phyloP scores from a whole-genome alignment of 2,113 vertebrate species.

The Oreochromis spilurus region DNA sequence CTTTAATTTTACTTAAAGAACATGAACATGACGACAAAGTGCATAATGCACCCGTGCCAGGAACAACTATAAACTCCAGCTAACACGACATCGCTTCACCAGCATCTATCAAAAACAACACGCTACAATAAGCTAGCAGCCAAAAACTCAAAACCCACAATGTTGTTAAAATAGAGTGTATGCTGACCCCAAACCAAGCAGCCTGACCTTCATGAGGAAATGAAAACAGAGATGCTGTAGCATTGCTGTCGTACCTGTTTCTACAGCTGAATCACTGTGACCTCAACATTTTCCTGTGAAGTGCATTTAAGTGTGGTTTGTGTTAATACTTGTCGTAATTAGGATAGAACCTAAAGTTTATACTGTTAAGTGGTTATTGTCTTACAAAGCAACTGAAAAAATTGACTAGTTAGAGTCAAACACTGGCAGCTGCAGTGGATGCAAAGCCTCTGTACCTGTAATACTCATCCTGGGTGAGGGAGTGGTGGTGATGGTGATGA shows the following conservation, averaged over 20 bases:
- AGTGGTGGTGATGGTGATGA: conserved; percentile 94
- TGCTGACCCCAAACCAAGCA: background rate
- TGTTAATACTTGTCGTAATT: background rate
- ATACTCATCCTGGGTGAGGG: conserved; percentile 95
- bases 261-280: background rate
- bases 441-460: conserved; percentile 44
- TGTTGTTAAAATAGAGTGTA: background rate
- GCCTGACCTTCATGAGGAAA: background rate
- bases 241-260: background rate
- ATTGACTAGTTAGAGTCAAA: background rate
- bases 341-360: background rate
- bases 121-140: background rate
- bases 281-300: background rate
- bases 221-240: background rate
- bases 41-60: background rate
- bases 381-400: background rate
- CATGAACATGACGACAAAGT: background rate
- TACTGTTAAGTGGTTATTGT: background rate
- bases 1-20: background rate
- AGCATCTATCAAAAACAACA: background rate
- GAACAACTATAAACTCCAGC: background rate
- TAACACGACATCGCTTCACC: background rate
- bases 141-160: background rate
- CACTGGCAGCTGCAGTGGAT: background rate
- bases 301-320: background rate